Percentiles rank a stretch among this genome's conserved stretches.
These are phyloP conservation scores for Trypoxylus dichotomus DNA, from an alignment of 1,140 invertebrate genomes.

Conservation along the genomic window DNA sequence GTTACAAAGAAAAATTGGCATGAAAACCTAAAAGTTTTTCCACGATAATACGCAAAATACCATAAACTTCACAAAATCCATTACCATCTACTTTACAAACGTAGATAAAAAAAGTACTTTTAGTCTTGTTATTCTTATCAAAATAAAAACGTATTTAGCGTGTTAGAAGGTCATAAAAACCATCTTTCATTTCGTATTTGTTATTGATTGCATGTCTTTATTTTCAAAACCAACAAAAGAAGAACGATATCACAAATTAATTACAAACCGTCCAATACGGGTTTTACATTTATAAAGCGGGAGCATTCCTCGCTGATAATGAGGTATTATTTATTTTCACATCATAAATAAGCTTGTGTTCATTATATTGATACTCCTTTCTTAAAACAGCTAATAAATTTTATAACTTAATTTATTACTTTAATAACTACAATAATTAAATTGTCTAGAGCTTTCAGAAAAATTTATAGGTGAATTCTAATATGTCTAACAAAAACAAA, in stretches of 20 bases:
- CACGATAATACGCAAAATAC: no score
- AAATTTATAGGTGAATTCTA: not conserved
- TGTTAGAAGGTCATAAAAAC: not conserved
- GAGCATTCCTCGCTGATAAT: not conserved
- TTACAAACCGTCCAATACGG: not conserved
- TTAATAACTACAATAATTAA: constrained; percentile 4
- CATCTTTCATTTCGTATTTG: not conserved
- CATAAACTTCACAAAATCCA: no score
- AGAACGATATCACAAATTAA: not conserved
- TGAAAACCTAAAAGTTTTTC: no score
- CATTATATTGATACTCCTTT: not conserved
- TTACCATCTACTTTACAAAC: no score
- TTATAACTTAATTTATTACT: not conserved
- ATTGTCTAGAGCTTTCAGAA: not conserved
- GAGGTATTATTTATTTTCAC: constrained; percentile 13
- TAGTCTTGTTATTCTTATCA: not conserved
- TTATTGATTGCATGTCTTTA: not conserved
- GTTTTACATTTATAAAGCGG: not conserved
- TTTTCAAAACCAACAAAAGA: not conserved
- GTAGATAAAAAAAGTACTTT: not conserved
- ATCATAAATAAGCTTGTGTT: not conserved
- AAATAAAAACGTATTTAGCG: not conserved
- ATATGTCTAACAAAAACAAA: not conserved
- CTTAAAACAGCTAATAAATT: constrained; percentile 9
- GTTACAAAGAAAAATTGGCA: no score